These are phyloP conservation scores for Sapajus apella DNA, from an alignment of 2,113 vertebrate genomes.

Conservation along the genomic window DNA sequence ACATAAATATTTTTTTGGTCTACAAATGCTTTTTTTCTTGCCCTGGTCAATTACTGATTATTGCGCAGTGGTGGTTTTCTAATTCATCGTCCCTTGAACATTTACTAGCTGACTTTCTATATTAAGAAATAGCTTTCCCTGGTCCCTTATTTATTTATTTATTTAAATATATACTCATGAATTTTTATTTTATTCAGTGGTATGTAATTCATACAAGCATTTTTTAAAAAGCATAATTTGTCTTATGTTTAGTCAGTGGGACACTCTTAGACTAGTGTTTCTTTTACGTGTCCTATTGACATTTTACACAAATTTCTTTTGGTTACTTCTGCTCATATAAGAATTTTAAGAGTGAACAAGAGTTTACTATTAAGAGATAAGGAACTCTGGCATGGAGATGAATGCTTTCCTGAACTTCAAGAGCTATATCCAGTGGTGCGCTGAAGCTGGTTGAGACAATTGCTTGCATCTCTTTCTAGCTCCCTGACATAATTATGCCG, in stretches of 20 bases:
- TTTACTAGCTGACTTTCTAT: background rate
- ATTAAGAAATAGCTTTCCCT: background rate
- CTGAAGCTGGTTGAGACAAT: background rate
- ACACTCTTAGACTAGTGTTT: background rate
- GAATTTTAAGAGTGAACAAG: background rate
- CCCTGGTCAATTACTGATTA: background rate
- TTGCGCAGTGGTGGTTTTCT: background rate
- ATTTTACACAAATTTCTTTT: background rate
- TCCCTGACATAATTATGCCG: background rate
- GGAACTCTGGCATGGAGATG: background rate
- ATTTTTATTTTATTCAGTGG: slow-evolving; percentile 2
- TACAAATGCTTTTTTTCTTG: background rate
- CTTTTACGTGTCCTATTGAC: background rate
- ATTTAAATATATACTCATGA: background rate
- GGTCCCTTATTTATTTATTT: background rate
- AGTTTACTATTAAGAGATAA: background rate
- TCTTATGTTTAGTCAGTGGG: background rate
- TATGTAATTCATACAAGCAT: background rate
- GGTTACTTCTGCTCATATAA: background rate
- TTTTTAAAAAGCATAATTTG: background rate
- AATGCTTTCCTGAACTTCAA: background rate
- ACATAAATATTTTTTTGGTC: background rate
- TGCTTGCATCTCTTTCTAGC: background rate
- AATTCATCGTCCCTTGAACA: background rate
- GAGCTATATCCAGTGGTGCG: background rate